Evolutionary conservation across 92 coral and sea anemone genomes (phyloP).

Genomic region (Diadumene lineata): DNA sequence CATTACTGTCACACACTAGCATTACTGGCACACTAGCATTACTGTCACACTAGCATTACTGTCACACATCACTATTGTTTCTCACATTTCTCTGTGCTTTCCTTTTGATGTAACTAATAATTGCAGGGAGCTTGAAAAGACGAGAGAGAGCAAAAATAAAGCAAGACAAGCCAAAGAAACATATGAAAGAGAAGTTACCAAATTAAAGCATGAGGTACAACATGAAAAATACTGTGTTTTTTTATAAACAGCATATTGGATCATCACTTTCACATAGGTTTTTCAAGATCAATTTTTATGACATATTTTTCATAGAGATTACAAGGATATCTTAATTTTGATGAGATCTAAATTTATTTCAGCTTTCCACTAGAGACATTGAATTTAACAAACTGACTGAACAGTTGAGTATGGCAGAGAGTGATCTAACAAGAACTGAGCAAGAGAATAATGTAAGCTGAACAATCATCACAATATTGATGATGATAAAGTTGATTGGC

Average conservation of each 20-base stretch:
- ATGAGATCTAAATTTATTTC: neutral
- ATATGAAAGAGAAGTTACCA: constrained; percentile 56
- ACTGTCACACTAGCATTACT: no score
- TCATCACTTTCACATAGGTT: no score
- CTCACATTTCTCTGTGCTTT: no score
- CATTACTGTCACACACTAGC: no score
- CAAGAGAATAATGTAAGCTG: constrained; percentile 57
- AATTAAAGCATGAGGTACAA: constrained; percentile 58
- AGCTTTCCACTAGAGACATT: constrained; percentile 46
- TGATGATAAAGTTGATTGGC: neutral
- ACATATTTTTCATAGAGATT: no score
- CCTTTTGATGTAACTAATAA: no score
- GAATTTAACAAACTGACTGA: constrained; percentile 48
- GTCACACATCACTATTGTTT: no score
- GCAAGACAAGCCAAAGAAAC: constrained; percentile 58
- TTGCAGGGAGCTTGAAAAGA: constrained; percentile 57
- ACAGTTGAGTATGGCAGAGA: constrained; percentile 51
- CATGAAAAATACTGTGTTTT: neutral
- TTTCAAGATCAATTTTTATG: no score
- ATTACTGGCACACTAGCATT: no score
- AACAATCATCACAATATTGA: neutral
- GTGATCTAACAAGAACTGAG: constrained; percentile 52
- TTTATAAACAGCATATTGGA: neutral
- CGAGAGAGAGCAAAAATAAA: constrained; percentile 51
- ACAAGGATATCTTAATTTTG: neutral